Evolutionary conservation across 1,140 invertebrate species (phyloP), one percentile per base, ranked within the genome.

Genomic region (Macrotrachela quadricornifera): DNA sequence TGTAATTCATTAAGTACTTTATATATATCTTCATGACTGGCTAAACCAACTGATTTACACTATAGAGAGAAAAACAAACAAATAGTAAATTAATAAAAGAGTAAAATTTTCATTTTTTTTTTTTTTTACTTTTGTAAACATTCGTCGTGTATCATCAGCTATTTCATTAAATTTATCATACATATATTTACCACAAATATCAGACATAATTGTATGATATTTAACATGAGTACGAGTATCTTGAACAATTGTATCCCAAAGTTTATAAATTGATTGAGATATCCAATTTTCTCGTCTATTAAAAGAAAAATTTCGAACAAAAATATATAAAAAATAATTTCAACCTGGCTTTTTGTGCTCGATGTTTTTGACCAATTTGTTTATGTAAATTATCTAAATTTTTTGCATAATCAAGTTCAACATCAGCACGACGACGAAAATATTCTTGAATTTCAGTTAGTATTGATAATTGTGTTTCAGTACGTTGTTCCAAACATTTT

Each of bases 291-390:
- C 85, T 56, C 86, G 76, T 71, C 85, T 91, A 0, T 10, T 9
- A 38, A 17, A 49, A 38, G 12, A 52, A 11, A 14, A 17, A 38
- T n/a, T n/a, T n/a, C n/a, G n/a, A n/a, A n/a, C n/a, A n/a, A n/a
- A n/a, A n/a, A n/a, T n/a, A n/a, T n/a, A n/a, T n/a, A n/a, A n/a
- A n/a, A n/a, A n/a, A n/a, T n/a, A n/a, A n/a, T n/a, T n/a, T n/a
- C n/a, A 72, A 88, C 85, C 85, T 90, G 72, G 83, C 81, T 71
- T 82, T 84, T 64, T 91, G 85, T 64, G 85, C 82, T 71, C 87
- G 86, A 69, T 90, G 84, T 53, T 82, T 75, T 57, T 83, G 72
- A 59, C 80, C 77, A 58, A 88, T 77, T 55, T 79, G 79, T 70
- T 84, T 86, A 55, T 82, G 82, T 60, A 95, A 74, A 72, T 90